phyloP scores from a whole-genome alignment of 2,797 vertebrate species.

The Odontamblyopus lacepedii region DNA sequence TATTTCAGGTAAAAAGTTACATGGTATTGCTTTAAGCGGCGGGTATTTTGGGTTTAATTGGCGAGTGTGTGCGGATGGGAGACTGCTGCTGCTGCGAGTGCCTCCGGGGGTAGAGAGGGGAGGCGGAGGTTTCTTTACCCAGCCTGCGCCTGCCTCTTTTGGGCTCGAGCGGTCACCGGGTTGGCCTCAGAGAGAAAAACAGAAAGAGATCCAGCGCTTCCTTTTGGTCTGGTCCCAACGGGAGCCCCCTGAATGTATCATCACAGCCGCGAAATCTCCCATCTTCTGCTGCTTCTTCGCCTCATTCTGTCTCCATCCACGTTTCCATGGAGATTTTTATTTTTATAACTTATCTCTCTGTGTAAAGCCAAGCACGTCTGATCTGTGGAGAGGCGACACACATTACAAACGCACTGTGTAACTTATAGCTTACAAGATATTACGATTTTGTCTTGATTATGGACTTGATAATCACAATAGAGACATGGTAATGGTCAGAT shows the following conservation, averaged over 20 bases:
- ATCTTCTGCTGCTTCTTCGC: slow-evolving; percentile 16
- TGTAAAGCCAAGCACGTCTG: too few species aligned
- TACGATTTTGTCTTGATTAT: too few species aligned
- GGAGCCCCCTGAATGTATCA: slow-evolving; percentile 47
- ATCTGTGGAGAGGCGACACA: too few species aligned
- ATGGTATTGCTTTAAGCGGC: slow-evolving; percentile 4
- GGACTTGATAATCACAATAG: too few species aligned
- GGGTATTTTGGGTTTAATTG: slow-evolving; percentile 12
- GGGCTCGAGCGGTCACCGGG: slow-evolving; percentile 51
- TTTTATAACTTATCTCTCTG: too few species aligned
- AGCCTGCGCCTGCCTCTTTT: slow-evolving; percentile 24
- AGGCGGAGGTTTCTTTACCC: slow-evolving; percentile 18
- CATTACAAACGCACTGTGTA: too few species aligned
- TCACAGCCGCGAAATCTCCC: slow-evolving; percentile 44
- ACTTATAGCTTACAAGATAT: too few species aligned
- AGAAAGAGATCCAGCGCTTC: slow-evolving; percentile 56
- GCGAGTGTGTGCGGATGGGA: not conserved
- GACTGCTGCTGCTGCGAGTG: not conserved
- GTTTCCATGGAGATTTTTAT: too few species aligned
- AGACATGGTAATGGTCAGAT: too few species aligned
- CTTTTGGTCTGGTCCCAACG: slow-evolving; percentile 71
- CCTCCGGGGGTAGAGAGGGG: slow-evolving; percentile 4
- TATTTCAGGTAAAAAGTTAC: slow-evolving; percentile 16
- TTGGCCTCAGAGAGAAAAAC: slow-evolving; percentile 43
- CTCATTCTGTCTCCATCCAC: too few species aligned